Conservation (phyloP, 2,113 vertebrate species). For the Etia nguti region DNA sequence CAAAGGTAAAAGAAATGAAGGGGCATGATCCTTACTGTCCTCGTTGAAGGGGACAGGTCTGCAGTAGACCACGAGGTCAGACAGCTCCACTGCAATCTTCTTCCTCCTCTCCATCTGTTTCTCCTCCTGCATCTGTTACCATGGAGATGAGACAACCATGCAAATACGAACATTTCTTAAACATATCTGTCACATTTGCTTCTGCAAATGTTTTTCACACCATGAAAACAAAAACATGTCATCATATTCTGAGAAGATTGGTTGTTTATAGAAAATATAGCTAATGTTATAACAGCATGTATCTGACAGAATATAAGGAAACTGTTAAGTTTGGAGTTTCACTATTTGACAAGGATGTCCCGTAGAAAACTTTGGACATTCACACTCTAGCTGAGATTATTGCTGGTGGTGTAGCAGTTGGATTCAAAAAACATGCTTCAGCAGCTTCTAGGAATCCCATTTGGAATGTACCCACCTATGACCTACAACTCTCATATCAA, state of each 20-base stretch:
- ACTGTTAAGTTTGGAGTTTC: neutral
- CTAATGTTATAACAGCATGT: neutral
- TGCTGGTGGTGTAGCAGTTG: neutral
- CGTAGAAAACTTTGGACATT: neutral
- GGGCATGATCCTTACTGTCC: constrained; percentile 62
- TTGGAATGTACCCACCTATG: neutral
- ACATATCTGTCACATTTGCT: neutral
- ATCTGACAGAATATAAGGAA: neutral
- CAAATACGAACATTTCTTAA: neutral
- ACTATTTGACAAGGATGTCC: neutral
- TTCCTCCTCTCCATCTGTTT: constrained; percentile 79
- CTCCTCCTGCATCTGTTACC: constrained; percentile 76
- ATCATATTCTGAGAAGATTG: neutral
- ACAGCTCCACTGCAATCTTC: constrained; percentile 77
- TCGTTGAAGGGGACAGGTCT: constrained; percentile 76
- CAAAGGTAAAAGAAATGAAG: neutral
- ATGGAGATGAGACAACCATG: neutral
- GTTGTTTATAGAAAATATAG: neutral
- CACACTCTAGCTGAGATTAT: fast-evolving
- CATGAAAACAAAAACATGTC: neutral
- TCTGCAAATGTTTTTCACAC: neutral
- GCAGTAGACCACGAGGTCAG: constrained; percentile 77
- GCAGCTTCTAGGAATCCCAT: neutral
- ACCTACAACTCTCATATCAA: neutral
- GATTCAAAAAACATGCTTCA: neutral